Base-by-base conservation (phyloP, 2,113 vertebrate species). In the Cervus canadensis region DNA sequence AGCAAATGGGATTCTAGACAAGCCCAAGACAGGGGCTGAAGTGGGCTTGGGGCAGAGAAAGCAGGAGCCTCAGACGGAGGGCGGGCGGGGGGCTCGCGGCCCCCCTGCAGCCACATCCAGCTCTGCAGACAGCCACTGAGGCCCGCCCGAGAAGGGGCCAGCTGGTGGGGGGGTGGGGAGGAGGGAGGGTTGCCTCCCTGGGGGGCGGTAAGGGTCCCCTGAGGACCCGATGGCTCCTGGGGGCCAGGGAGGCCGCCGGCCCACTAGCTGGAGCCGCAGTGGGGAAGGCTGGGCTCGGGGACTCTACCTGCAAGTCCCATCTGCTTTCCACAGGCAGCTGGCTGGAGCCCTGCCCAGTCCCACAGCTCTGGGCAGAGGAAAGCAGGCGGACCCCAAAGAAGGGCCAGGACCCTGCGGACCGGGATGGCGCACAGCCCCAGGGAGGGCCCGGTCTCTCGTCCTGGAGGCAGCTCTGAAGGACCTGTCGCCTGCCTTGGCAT, bases 241-340 rank as follows among this genome's bases (percentile, higher is more conserved):
- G 1, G 23, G 36, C 12, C 2, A 4, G 9, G 4, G 2, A 83
- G 30, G 36, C 7, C 0, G 3, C 48, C 1, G 1, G 78, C 19
- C 48, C 3, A 1, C 5, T 21, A 3, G 28, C 16, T 3, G 30
- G 48, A n/a, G 23, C 11, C 4, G 6, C 52, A 0, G 36, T 7
- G 15, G 30, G 48, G n/a, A 21, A 36, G 52, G 50, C 28, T 8
- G 4, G 11, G 74, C 26, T 45, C n/a, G 2, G 5, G 14, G 82
- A 8, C 43, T 78, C 79, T 56, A 82, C 36, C 59, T 57, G n/a
- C 43, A 36, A 2, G 40, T 15, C 57, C 13, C 19, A 14, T 45
- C 76, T 64, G n/a, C 21, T 62, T 52, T n/a, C 19, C 13, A 15
- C 3, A 6, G 33, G 28, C 0, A 16, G 81, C 56, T 45, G 23